phyloP scores from a whole-genome alignment of 2,797 vertebrate species.

The Cephalopachus bancanus region DNA sequence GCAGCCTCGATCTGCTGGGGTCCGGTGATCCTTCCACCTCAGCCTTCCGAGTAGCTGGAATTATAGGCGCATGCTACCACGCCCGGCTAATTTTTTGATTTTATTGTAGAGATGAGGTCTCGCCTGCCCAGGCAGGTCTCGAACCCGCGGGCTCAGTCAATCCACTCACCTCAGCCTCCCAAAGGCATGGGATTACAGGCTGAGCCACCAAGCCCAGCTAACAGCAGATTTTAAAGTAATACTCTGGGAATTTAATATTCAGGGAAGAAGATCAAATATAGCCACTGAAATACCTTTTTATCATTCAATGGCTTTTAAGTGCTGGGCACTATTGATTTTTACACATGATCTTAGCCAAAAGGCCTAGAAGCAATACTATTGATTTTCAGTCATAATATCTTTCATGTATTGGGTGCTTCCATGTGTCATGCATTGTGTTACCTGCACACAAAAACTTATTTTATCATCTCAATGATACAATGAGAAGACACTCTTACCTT shows the following conservation, averaged over 20 bases:
- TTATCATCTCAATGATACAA: not conserved
- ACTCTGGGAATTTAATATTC: not conserved
- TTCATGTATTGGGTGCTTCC: not conserved
- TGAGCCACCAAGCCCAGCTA: too few relatives aligned
- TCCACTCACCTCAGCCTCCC: too few relatives aligned
- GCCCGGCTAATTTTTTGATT: too few relatives aligned
- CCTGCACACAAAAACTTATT: not conserved
- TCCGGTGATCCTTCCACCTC: too few relatives aligned
- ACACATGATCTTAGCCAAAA: not conserved
- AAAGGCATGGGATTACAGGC: not conserved
- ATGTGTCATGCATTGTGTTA: not conserved
- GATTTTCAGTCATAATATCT: constrained; percentile 12
- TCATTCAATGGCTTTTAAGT: not conserved
- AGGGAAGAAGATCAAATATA: not conserved
- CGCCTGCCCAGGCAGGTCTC: too few relatives aligned
- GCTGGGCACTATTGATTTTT: not conserved
- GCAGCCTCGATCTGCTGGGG: too few relatives aligned
- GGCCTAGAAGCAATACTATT: too few relatives aligned
- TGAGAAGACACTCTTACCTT: not conserved
- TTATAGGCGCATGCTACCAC: too few relatives aligned
- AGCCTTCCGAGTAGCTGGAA: too few relatives aligned
- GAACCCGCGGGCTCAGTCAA: too few relatives aligned
- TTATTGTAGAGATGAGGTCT: too few relatives aligned
- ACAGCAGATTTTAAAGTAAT: not conserved
- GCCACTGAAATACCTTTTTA: not conserved